Evolutionary conservation across 2,113 vertebrate genomes (phyloP).

Genomic region (Agelaius phoeniceus): DNA sequence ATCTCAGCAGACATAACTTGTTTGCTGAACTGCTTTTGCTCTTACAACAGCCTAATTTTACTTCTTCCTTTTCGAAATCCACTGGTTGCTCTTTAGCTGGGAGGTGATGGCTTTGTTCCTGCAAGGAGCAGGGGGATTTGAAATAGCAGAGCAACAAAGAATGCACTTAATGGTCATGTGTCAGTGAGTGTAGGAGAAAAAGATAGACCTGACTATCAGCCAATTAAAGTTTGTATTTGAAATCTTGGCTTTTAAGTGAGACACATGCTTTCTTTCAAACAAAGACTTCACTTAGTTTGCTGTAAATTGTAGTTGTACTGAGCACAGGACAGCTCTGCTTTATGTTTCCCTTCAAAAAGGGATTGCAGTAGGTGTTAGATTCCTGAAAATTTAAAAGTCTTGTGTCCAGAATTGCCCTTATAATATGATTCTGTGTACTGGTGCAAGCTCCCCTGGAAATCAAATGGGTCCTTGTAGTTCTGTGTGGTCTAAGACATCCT

Average conservation of each 20-base stretch:
- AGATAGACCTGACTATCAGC: neutral
- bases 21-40: neutral
- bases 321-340: neutral
- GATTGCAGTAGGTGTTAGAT: neutral
- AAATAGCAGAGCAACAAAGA: neutral
- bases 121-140: neutral
- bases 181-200: neutral
- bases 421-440: neutral
- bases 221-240: neutral
- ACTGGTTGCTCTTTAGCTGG: neutral
- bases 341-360: neutral
- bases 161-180: fast-evolving
- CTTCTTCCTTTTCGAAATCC: neutral
- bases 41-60: neutral
- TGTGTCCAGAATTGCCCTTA: neutral
- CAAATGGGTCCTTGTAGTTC: neutral
- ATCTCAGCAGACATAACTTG: neutral
- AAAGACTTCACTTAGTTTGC: neutral
- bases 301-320: neutral
- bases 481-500: neutral
- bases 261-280: neutral
- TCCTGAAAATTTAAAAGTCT: neutral
- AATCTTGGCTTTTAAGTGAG: neutral
- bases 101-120: neutral
- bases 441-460: neutral